Base-by-base conservation (phyloP, 2,797 vertebrate genomes). In the Corythornis leucogaster region DNA sequence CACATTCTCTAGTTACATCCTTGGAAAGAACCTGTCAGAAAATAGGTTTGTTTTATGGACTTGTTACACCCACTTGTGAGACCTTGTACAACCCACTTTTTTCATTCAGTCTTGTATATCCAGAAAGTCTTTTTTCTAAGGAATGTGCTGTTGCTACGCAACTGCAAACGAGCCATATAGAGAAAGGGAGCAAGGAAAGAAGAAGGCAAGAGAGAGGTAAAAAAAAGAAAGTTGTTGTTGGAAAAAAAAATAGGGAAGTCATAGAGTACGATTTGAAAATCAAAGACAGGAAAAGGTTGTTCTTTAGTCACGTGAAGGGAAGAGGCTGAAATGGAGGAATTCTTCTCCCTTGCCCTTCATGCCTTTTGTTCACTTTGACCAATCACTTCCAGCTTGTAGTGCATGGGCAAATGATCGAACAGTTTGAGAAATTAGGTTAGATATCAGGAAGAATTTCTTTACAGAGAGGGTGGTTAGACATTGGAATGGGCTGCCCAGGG, bases 81-180 rank as follows among this genome's bases (percentile, higher is more conserved):
- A 74, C 63, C 64, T 63, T 80, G 67, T 71, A 38, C 20, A 74
- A 80, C 22, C 81, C 35, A 38, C 31, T 88, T 80, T 79, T 91
- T 88, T 86, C 64, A 82, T 91, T 82, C 78, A 88, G 1, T 77
- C 62, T 63, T 90, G 84, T 85, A 33, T 74, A 92, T 71, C 75
- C 81, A 77, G 30, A 46, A 82, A 87, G n/a, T 58, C 31, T 61
- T 59, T 62, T 93, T 91, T 91, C 88, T 62, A 86, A 91, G 64
- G 62, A 85, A 77, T 0, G 1, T 80, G 88, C 78, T 75, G 95
- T 96, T 96, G 93, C 95, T 94, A 96, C 0, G 83, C 94, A 96
- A 94, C 96, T 67, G 53, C 2, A 8, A 58, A 53, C 71, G 62
- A 86, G 33, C 54, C 75, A 43, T 14, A 62, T 2, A 84, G 58